These are phyloP conservation scores for Eubasilissa regina DNA, from an alignment of 1,140 invertebrate species.

Conservation along the genomic window DNA sequence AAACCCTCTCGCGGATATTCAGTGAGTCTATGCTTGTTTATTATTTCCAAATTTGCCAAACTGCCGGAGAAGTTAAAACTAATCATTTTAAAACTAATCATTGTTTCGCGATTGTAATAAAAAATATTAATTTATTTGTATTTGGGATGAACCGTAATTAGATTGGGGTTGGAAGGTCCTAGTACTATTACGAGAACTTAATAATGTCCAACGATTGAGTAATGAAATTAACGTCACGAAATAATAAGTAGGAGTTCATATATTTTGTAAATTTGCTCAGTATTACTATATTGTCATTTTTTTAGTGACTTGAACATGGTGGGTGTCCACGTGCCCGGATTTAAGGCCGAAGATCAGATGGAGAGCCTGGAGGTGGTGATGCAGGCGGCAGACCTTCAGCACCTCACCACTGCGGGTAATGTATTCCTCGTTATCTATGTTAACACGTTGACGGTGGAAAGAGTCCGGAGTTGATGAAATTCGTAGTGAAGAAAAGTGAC, in stretches of 20 bases:
- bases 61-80: neutral
- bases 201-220: too few relatives aligned
- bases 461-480: neutral
- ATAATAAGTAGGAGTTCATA: too few relatives aligned
- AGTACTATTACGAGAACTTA: too few relatives aligned
- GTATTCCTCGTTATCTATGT: neutral
- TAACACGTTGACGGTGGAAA: neutral
- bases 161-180: too few relatives aligned
- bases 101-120: neutral
- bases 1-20: neutral
- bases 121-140: too few relatives aligned
- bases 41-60: neutral
- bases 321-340: neutral
- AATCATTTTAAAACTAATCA: too few relatives aligned
- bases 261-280: too few relatives aligned
- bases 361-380: constrained; percentile 4
- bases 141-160: too few relatives aligned
- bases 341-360: neutral
- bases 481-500: neutral
- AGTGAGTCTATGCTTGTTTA: neutral
- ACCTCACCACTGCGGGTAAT: neutral
- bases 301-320: neutral
- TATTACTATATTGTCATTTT: neutral
- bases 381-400: neutral
- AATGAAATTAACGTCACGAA: too few relatives aligned